Conservation (phyloP, 2,113 vertebrate genomes). For the Megaleporinus macrocephalus region DNA sequence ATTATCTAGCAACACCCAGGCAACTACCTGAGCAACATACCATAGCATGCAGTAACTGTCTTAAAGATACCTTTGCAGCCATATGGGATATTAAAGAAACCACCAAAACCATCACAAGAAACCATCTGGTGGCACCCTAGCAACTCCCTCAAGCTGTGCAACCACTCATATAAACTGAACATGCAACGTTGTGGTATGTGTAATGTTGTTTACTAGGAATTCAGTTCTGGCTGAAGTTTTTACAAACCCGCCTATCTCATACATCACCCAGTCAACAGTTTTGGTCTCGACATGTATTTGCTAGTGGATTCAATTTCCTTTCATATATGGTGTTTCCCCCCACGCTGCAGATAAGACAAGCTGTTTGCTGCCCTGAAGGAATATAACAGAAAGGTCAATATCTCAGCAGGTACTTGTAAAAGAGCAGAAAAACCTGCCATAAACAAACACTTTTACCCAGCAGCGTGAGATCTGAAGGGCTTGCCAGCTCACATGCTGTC, state of each 20-base stretch:
- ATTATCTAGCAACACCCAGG: no score
- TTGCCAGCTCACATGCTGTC: neutral
- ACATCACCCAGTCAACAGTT: neutral
- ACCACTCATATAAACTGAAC: no score
- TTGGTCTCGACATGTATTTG: neutral
- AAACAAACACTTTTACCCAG: conserved; percentile 7
- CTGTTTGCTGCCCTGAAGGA: conserved; percentile 3
- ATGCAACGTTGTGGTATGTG: neutral
- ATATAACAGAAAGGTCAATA: conserved; percentile 22
- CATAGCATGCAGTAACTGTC: no score
- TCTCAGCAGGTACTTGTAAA: neutral
- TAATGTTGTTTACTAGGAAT: neutral
- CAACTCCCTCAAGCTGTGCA: no score
- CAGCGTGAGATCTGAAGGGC: neutral
- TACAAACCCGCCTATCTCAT: neutral
- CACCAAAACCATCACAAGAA: no score
- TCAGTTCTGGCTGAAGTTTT: neutral
- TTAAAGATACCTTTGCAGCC: no score
- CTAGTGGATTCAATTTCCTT: conserved; percentile 30
- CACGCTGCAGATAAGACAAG: neutral
- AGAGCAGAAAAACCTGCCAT: neutral
- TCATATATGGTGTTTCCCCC: neutral
- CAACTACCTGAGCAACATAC: no score
- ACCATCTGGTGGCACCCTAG: no score
- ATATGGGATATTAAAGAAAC: no score